Base-by-base conservation (phyloP, 2,797 vertebrate genomes). In the Enteromius paludinosus region DNA sequence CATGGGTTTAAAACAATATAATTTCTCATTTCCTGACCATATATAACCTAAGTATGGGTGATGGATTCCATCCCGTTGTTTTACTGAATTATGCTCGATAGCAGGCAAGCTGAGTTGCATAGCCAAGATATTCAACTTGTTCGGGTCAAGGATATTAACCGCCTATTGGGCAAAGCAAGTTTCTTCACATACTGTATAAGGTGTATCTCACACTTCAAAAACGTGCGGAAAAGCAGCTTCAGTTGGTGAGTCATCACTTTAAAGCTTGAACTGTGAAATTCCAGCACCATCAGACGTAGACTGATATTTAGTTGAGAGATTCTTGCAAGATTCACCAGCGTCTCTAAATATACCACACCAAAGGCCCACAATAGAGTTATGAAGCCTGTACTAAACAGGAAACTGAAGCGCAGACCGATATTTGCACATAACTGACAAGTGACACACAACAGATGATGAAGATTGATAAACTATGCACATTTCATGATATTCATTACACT, bases 191-290 rank as follows among this genome's bases (percentile, higher is more conserved):
- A 12, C 20, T 66, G 20, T n/a, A 59, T 59, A 59, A 75, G 70
- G 28, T 49, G 69, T 56, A 74, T 74, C 30, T 74, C 20, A 38
- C 49, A 74, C 52, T 75, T 75, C 59, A 69, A 65, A 52, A 78
- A 78, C 7, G 9, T 52, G 45, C 12, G 5, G 43, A 52, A 78
- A 56, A 18, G 4, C 45, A 59, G 33, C 38, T 38, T 72, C 47
- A 30, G 30, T 74, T 43, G 2, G 52, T n/a, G 54, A 79, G 23
- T 71, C 82, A 83, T 77, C 18, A 84, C 70, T 84, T 77, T 84
- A 71, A 80, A 69, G 43, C 7, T 70, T 81, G 30, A 81, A 73
- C 66, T 84, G 87, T 84, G 74, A 87, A 80, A 84, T 87, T 83
- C 83, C 77, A 83, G 33, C 56, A n/a, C 38, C 61, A 80, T 86